Evolutionary conservation across 2,113 vertebrate species (phyloP), one percentile per base, ranked within the genome.

Genomic region (Rhombomys opimus): DNA sequence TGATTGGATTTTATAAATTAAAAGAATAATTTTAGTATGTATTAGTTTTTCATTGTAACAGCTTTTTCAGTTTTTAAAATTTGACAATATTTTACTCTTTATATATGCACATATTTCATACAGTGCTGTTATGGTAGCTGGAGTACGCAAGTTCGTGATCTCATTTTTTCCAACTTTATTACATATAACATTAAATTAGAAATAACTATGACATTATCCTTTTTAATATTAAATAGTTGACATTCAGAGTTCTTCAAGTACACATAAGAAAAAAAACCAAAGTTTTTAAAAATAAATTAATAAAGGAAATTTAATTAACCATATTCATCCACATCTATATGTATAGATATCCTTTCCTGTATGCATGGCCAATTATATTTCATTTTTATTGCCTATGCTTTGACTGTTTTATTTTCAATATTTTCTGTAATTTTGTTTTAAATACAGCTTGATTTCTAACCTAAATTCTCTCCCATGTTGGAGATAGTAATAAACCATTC

Each of bases 371-470:
- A 41, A 78, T 72, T 84, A 11, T 63, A 70, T 87, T 89, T 94
- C 35, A 4, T 7, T 90, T 92, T 93, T 38, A 80, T 57, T 65
- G 2, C 13, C 54, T 38, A 1, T 54, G 7, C 27, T 86, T 52
- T 88, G 78, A 18, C 25, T 41, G 32, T 82, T 92, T 89, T 59
- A 84, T 87, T 81, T 95, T 90, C 6, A 81, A 4, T 54, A 73
- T 78, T 92, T 96, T 97, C 38, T 96, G 25, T 10, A 77, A 75
- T 77, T 94, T 95, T 77, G 35, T 63, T 73, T 80, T 59, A 93
- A 6, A 17, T 61, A 22, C 32, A 12, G 23, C 30, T 46, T 72
- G 23, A 76, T 35, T 95, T 96, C 87, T 57, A 82, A 70, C 5
- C 68, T 38, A 76, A 59, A 13, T 38, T 46, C 59, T 89, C 46